Percentiles rank a stretch among this genome's conserved stretches.
These are phyloP conservation scores for Drosophila azteca DNA, from an alignment of 1,140 invertebrate species.

Conservation along the genomic window DNA sequence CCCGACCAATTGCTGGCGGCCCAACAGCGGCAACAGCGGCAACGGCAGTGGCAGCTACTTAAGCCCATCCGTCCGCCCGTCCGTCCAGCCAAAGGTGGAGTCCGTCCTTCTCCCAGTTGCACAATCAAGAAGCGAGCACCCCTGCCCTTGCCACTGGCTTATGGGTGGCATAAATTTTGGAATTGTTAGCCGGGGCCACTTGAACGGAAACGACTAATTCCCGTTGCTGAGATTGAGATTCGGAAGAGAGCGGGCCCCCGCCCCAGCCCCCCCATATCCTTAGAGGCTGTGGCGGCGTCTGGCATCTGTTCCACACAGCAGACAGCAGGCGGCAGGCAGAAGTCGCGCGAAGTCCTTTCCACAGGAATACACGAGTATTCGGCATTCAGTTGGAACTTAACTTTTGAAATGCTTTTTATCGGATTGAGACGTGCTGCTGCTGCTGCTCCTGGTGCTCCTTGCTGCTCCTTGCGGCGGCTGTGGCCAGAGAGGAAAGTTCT, in stretches of 20 bases:
- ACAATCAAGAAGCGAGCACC: conserved; percentile 79
- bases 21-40: too few relatives aligned
- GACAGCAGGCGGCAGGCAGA: conserved; percentile 18
- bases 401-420: conserved; percentile 64
- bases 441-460: background rate
- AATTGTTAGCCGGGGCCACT: conserved; percentile 71
- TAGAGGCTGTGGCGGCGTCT: conserved; percentile 43
- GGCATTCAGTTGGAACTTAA: conserved; percentile 32
- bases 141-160: conserved; percentile 12
- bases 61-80: conserved; percentile 45
- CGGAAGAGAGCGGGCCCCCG: background rate
- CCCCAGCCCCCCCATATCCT: conserved; percentile 10
- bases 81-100: conserved; percentile 44
- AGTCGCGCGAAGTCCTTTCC: conserved; percentile 17
- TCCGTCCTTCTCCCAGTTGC: conserved; percentile 64
- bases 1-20: conserved; percentile 74
- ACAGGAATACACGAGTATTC: conserved; percentile 27
- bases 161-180: conserved; percentile 77
- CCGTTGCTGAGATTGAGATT: conserved; percentile 68
- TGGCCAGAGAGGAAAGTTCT: conserved; percentile 38
- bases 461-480: conserved; percentile 5
- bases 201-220: conserved; percentile 79
- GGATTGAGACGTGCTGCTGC: conserved; percentile 55
- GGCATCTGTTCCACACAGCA: conserved; percentile 66
- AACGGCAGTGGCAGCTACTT: conserved; percentile 53